Conservation (phyloP, 1,140 invertebrate genomes). For the Sminthurides bifidus region DNA sequence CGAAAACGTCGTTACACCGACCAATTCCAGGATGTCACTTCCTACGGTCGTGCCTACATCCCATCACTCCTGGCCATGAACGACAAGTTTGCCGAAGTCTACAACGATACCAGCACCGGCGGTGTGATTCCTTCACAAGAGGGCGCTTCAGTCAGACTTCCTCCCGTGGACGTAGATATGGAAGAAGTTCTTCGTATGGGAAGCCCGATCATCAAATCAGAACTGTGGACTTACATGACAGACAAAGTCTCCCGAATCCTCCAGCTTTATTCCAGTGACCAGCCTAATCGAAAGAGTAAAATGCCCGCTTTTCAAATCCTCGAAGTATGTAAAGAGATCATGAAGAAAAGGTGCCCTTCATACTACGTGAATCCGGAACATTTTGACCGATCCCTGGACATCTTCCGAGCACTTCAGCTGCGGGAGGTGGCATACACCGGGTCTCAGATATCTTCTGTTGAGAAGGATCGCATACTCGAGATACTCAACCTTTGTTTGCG, state of each 20-base stretch:
- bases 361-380: not conserved
- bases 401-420: not conserved
- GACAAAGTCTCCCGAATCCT: not conserved
- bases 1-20: not conserved
- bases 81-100: not conserved
- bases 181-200: not conserved
- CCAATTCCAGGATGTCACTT: not conserved
- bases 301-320: not conserved
- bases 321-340: not conserved
- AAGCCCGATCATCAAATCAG: not conserved
- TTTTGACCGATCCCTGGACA: not conserved
- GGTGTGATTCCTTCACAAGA: not conserved
- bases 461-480: not conserved
- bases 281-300: not conserved
- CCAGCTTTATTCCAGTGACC: not conserved
- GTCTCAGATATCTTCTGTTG: not conserved
- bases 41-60: not conserved
- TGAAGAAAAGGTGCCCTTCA: not conserved
- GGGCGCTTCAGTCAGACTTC: not conserved
- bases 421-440: not conserved
- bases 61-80: constrained; percentile 1
- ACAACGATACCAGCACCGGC: not conserved
- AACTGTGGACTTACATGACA: constrained; percentile 3
- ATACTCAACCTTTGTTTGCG: not conserved
- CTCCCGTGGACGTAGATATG: not conserved